Evolutionary conservation across 2,797 vertebrate genomes (phyloP).

Genomic region (Erpetoichthys calabaricus): DNA sequence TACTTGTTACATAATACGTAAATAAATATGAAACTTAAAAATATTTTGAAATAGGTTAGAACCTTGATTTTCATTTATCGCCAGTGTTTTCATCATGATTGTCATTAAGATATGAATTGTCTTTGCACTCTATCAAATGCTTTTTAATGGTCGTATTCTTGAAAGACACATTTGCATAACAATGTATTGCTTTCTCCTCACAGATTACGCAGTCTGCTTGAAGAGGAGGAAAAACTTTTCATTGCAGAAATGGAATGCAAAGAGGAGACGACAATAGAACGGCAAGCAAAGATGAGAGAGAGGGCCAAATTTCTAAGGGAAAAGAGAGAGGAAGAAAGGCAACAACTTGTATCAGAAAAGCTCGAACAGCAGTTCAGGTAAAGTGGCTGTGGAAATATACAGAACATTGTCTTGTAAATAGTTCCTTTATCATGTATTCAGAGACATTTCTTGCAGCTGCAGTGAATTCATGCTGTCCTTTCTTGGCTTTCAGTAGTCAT

Average conservation of each 20-base stretch:
- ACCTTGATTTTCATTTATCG: too few relatives aligned
- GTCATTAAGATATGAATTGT: too few relatives aligned
- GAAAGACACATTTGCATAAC: too few relatives aligned
- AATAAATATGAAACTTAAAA: too few relatives aligned
- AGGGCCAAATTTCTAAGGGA: slow-evolving; percentile 46
- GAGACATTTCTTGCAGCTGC: too few relatives aligned
- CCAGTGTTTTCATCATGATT: too few relatives aligned
- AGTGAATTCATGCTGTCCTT: too few relatives aligned
- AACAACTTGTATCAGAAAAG: slow-evolving; percentile 57
- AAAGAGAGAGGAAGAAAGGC: slow-evolving; percentile 58
- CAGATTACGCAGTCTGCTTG: slow-evolving; percentile 64
- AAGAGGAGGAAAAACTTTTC: slow-evolving; percentile 56
- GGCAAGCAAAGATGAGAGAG: slow-evolving; percentile 52
- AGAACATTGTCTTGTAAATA: background rate
- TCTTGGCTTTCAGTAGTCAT: too few relatives aligned
- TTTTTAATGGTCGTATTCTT: background rate
- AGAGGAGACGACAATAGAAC: slow-evolving; percentile 47
- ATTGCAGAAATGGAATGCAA: slow-evolving; percentile 48
- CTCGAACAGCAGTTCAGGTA: slow-evolving; percentile 78
- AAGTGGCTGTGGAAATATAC: background rate
- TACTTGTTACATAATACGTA: too few relatives aligned
- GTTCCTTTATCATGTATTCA: too few relatives aligned
- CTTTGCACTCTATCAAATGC: too few relatives aligned
- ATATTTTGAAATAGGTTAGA: too few relatives aligned
- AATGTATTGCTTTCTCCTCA: slow-evolving; percentile 11